Evolutionary conservation across 2,888 invertebrate genomes (phyloP).

Genomic region (Tetragnatha montana): DNA sequence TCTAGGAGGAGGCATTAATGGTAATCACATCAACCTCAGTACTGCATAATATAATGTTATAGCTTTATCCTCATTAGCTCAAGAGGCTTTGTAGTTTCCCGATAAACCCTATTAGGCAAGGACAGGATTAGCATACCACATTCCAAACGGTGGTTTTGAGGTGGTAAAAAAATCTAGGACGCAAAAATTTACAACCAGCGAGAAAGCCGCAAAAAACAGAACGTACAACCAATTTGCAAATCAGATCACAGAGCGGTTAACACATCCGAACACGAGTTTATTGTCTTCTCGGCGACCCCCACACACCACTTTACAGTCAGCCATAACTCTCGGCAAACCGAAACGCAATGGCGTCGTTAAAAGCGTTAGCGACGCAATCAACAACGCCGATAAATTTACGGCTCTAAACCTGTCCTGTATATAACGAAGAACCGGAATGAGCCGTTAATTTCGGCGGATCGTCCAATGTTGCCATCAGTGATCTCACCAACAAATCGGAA

Average conservation of each 20-base stretch:
- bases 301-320: not conserved
- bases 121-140: too few relatives aligned
- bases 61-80: too few relatives aligned
- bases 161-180: not conserved
- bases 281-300: not conserved
- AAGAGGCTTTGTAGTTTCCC: too few relatives aligned
- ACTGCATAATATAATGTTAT: too few relatives aligned
- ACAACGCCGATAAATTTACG: slow-evolving; percentile 48
- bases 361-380: slow-evolving; percentile 20
- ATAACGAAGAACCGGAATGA: slow-evolving; percentile 52
- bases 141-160: too few relatives aligned
- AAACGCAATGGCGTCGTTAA: slow-evolving; percentile 42
- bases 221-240: not conserved
- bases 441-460: slow-evolving; percentile 40
- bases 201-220: not conserved
- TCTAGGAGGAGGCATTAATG: too few relatives aligned
- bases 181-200: not conserved
- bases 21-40: too few relatives aligned
- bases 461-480: not conserved
- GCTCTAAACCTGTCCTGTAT: slow-evolving; percentile 35
- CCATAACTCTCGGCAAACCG: slow-evolving; percentile 21
- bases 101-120: too few relatives aligned
- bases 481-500: slow-evolving; percentile 57
- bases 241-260: not conserved
- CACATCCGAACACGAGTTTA: not conserved